Percentiles rank a stretch among this genome's conserved stretches.
These are phyloP conservation scores for Drosophila equinoxialis DNA, from an alignment of 1,140 invertebrate genomes.

Conservation along the genomic window DNA sequence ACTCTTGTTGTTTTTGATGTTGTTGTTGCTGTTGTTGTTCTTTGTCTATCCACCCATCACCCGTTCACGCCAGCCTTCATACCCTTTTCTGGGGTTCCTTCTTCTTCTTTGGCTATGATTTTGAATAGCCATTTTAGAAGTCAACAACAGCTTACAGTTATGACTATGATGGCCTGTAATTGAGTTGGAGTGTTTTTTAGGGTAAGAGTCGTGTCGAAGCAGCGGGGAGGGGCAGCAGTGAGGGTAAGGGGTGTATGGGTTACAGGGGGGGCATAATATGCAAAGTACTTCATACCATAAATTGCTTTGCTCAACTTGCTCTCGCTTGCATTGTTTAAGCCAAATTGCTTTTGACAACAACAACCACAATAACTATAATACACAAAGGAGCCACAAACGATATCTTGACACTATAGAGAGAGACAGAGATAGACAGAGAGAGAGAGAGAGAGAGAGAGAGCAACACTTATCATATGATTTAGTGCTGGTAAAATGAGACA, in stretches of 20 bases:
- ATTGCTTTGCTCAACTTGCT: conserved; percentile 19
- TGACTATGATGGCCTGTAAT: conserved; percentile 18
- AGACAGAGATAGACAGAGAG: background rate
- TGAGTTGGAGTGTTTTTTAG: conserved; percentile 16
- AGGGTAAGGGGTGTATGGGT: no score
- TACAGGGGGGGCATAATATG: background rate
- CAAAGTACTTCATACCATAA: conserved; percentile 15
- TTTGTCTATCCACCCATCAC: background rate
- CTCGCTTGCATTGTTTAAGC: conserved; percentile 17
- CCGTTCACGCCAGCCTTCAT: background rate
- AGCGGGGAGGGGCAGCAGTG: background rate
- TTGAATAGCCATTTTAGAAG: conserved; percentile 22
- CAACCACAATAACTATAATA: conserved; percentile 16
- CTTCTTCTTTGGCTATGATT: conserved; percentile 20
- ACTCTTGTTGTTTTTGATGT: background rate
- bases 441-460: no score
- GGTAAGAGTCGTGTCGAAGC: background rate
- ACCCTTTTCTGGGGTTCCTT: background rate
- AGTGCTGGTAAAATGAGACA: conserved; percentile 13
- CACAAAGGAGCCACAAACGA: conserved; percentile 15
- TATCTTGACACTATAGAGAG: conserved; percentile 17
- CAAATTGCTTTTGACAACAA: conserved; percentile 27
- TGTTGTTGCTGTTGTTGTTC: background rate
- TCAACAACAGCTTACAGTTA: conserved; percentile 23
- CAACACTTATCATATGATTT: conserved; percentile 21